Evolutionary conservation across 2,113 vertebrate species (phyloP).

Genomic region (Brachionichthys hirsutus): DNA sequence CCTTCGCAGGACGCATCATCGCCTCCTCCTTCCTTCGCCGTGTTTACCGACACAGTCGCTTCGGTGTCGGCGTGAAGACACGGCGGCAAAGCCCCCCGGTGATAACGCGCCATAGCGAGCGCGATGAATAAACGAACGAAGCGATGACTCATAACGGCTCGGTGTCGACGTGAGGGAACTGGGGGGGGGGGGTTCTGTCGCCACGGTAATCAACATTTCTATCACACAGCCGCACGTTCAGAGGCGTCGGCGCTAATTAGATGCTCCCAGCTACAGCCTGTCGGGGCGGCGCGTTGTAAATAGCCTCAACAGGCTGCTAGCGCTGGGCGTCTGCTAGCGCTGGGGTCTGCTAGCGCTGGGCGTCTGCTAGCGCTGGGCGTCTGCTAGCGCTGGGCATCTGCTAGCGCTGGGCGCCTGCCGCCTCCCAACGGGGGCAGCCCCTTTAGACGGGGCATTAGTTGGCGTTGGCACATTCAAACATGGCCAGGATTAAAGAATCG

Average conservation of each 20-base stretch:
- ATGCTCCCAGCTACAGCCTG: slow-evolving; percentile 30
- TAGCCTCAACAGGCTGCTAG: slow-evolving; percentile 31
- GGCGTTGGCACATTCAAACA: slow-evolving; percentile 19
- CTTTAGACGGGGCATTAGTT: not conserved
- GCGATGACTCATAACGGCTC: no score
- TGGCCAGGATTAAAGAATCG: slow-evolving; percentile 19
- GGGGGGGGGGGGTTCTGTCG: slow-evolving; percentile 7
- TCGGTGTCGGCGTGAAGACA: no score
- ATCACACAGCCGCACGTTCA: slow-evolving; percentile 37
- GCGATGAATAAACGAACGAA: no score
- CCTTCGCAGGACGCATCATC: no score
- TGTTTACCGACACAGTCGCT: no score
- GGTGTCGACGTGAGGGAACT: slow-evolving; percentile 8
- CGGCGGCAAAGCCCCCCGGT: no score
- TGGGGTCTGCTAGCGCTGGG: slow-evolving; percentile 1
- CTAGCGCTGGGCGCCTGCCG: no score
- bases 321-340: slow-evolving; percentile 1
- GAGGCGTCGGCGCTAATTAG: slow-evolving; percentile 53
- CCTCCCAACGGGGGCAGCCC: not conserved
- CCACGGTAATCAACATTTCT: slow-evolving; percentile 33
- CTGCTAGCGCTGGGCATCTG: slow-evolving; percentile 6
- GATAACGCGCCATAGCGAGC: no score
- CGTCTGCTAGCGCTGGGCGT: slow-evolving; percentile 15
- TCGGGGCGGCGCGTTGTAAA: slow-evolving; percentile 38
- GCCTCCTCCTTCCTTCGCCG: no score